These are phyloP conservation scores for Drosophila helvetica DNA, from an alignment of 2,888 invertebrate species.

Conservation along the genomic window DNA sequence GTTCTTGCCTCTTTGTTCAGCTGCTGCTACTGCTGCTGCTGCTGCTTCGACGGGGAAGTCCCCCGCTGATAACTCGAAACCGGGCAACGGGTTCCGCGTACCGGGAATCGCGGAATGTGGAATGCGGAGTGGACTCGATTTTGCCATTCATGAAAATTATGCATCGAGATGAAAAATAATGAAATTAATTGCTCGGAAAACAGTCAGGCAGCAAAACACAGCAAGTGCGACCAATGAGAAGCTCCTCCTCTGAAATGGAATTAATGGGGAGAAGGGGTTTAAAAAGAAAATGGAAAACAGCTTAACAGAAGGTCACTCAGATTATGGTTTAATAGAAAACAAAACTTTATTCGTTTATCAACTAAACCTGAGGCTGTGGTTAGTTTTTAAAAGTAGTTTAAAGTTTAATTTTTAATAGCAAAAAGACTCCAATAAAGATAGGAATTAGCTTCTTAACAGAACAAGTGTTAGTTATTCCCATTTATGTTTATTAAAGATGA, in stretches of 20 bases:
- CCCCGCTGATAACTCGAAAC: constrained; percentile 56
- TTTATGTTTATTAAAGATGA: not conserved
- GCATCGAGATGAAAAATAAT: constrained; percentile 62
- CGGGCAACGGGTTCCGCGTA: not conserved
- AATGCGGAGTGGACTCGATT: constrained; percentile 13
- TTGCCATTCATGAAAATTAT: constrained; percentile 54
- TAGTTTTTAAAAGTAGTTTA: no score
- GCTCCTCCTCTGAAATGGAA: constrained; percentile 8
- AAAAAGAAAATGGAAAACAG: not conserved
- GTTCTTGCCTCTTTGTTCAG: constrained; percentile 8
- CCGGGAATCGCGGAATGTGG: not conserved
- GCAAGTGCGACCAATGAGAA: constrained; percentile 6
- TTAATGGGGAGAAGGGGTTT: not conserved
- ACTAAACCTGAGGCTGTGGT: not conserved
- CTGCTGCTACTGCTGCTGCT: constrained; percentile 1
- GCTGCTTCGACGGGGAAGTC: constrained; percentile 17
- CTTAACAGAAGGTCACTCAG: not conserved
- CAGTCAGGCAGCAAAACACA: constrained; percentile 3
- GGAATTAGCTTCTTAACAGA: not conserved
- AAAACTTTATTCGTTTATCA: not conserved
- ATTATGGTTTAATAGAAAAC: no score
- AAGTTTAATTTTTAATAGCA: not conserved
- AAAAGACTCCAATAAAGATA: not conserved
- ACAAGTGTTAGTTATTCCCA: not conserved
- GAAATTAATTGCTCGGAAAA: constrained; percentile 68